These are phyloP conservation scores for Nothocercus nigrocapillus DNA, from an alignment of 2,113 vertebrate genomes.

Conservation along the genomic window DNA sequence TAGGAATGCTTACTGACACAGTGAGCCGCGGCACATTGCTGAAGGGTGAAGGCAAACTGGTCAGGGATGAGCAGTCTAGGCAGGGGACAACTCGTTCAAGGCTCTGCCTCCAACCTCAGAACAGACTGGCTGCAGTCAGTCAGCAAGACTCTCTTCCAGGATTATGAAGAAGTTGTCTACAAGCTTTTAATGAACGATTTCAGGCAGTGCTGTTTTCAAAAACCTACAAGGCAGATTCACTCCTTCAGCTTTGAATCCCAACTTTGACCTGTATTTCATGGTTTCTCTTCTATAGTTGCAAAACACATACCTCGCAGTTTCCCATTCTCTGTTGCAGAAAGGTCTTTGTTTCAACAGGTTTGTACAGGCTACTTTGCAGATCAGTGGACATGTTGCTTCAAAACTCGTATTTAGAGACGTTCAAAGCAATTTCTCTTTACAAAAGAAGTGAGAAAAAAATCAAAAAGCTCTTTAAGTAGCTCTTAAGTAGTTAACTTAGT, in stretches of 20 bases:
- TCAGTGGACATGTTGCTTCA: neutral
- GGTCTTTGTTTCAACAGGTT: neutral
- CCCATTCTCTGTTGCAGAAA: neutral
- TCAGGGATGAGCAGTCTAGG: neutral
- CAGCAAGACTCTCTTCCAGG: neutral
- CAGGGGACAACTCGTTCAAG: neutral
- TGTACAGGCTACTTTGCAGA: neutral
- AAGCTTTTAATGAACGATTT: neutral
- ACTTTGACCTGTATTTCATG: neutral
- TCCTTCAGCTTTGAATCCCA: neutral
- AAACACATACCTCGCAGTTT: neutral
- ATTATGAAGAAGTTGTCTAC: neutral
- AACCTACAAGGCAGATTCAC: neutral
- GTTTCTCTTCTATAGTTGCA: neutral
- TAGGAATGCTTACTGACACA: neutral
- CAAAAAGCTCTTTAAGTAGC: fast-evolving
- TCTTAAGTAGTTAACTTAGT: neutral
- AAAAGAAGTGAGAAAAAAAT: neutral
- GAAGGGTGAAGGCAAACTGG: neutral
- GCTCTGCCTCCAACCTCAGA: neutral
- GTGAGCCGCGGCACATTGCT: neutral
- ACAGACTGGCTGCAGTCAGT: neutral
- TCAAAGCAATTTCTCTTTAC: neutral
- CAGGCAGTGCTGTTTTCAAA: neutral
- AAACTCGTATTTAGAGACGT: neutral